These are phyloP conservation scores for Nymphalis polychloros DNA, from an alignment of 2,888 invertebrate species.

Conservation along the genomic window DNA sequence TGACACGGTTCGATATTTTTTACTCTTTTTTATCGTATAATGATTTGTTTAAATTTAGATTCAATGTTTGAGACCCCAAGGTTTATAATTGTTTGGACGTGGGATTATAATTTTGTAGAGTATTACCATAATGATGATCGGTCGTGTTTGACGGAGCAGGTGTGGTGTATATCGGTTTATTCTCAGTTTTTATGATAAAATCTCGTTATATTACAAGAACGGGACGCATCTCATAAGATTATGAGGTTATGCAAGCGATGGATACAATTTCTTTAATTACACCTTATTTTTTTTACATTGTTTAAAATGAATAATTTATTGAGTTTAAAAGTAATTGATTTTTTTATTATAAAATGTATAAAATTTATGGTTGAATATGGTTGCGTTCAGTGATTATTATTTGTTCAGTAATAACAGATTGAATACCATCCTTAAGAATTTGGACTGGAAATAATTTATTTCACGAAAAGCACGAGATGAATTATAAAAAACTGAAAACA, in stretches of 20 bases:
- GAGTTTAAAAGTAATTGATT: not conserved
- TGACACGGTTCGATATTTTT: conserved; percentile 60
- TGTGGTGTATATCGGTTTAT: conserved; percentile 77
- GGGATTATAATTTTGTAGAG: conserved; percentile 59
- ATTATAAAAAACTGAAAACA: no score
- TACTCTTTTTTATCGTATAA: conserved; percentile 45
- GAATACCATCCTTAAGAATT: no score
- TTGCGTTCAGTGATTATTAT: no score
- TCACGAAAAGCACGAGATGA: no score
- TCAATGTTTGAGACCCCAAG: conserved; percentile 52
- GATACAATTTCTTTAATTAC: conserved; percentile 38
- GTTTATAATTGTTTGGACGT: conserved; percentile 54
- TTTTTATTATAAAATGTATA: not conserved
- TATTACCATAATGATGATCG: conserved; percentile 78
- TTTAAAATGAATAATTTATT: conserved; percentile 1
- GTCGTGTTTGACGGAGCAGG: conserved; percentile 78
- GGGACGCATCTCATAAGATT: conserved; percentile 62
- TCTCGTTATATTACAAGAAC: conserved; percentile 73
- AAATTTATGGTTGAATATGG: no score
- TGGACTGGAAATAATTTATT: no score
- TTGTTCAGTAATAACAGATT: no score
- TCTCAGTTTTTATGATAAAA: conserved; percentile 78
- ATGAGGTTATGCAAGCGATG: conserved; percentile 59
- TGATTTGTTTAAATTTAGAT: conserved; percentile 53
- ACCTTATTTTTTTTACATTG: not conserved